phyloP scores from a whole-genome alignment of 2,888 invertebrate species.

The Parnassius apollo region DNA sequence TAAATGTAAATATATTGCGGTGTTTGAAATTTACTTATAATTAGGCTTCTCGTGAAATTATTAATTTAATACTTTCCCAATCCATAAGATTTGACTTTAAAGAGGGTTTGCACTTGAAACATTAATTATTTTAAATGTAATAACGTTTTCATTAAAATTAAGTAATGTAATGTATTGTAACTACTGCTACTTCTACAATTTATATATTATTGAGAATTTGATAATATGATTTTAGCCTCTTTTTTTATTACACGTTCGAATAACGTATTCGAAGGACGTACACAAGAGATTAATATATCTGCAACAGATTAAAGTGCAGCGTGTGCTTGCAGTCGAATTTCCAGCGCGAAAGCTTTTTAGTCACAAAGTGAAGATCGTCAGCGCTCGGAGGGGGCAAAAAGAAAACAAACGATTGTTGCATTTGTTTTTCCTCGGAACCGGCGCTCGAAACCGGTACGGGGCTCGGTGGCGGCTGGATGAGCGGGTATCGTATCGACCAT shows the following conservation, averaged over 20 bases:
- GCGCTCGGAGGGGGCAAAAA: conserved; percentile 45
- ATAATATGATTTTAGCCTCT: neutral
- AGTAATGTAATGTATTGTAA: too few relatives aligned
- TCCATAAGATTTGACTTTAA: too few relatives aligned
- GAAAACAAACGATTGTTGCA: conserved; percentile 63
- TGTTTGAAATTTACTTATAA: conserved; percentile 16
- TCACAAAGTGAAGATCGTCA: conserved; percentile 47
- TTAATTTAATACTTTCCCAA: neutral
- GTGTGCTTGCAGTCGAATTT: conserved; percentile 26
- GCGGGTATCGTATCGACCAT: conserved; percentile 59
- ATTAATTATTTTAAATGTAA: too few relatives aligned
- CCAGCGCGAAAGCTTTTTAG: conserved; percentile 33
- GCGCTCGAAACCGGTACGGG: conserved; percentile 64
- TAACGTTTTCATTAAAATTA: too few relatives aligned
- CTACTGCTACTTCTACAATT: too few relatives aligned
- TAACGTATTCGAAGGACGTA: conserved; percentile 9
- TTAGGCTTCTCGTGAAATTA: neutral
- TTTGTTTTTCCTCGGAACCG: conserved; percentile 63
- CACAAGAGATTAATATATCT: conserved; percentile 19
- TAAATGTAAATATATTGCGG: conserved; percentile 20
- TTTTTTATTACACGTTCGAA: conserved; percentile 1
- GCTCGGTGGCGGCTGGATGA: conserved; percentile 57
- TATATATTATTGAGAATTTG: too few relatives aligned
- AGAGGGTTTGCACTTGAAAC: too few relatives aligned
- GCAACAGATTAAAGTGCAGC: conserved; percentile 25